These are phyloP conservation scores for Dipodomys spectabilis DNA, from an alignment of 2,113 vertebrate species.

Conservation along the genomic window DNA sequence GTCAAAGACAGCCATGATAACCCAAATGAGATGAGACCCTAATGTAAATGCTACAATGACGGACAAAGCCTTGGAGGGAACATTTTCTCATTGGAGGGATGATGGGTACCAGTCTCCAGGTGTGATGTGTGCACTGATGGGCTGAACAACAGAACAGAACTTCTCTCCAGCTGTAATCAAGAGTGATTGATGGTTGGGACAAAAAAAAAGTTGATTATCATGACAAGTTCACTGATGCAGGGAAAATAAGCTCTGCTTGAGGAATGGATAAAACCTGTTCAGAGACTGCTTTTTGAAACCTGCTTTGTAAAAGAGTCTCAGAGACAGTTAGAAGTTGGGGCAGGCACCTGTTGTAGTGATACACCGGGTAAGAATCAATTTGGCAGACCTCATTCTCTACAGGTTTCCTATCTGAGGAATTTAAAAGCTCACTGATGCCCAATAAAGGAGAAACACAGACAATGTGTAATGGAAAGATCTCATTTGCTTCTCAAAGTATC, in stretches of 20 bases:
- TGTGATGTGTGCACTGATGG: conserved; percentile 88
- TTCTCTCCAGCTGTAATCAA: conserved; percentile 87
- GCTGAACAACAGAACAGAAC: conserved; percentile 88
- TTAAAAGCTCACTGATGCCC: conserved; percentile 18
- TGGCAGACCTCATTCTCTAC: conserved; percentile 28
- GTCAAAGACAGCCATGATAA: conserved; percentile 76
- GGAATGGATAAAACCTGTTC: conserved; percentile 85
- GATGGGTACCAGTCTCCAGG: conserved; percentile 87
- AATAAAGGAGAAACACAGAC: not conserved
- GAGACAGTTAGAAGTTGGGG: conserved; percentile 73
- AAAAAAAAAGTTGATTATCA: conserved; percentile 91
- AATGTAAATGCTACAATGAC: conserved; percentile 81
- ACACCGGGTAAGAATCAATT: conserved; percentile 62
- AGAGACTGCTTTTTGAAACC: conserved; percentile 78
- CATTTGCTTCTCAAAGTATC: not conserved
- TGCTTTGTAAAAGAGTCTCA: conserved; percentile 76
- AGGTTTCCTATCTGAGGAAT: not conserved
- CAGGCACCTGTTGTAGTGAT: conserved; percentile 51
- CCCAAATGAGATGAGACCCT: conserved; percentile 64
- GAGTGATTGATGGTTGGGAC: conserved; percentile 89
- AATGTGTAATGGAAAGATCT: conserved; percentile 40
- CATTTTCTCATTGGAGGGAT: conserved; percentile 76
- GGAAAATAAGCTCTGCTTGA: conserved; percentile 87
- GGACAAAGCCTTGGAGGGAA: conserved; percentile 82
- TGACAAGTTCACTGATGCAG: conserved; percentile 86